Evolutionary conservation across 1,140 invertebrate species (phyloP), one percentile per base, ranked within the genome.

Genomic region (Dryas iulia): DNA sequence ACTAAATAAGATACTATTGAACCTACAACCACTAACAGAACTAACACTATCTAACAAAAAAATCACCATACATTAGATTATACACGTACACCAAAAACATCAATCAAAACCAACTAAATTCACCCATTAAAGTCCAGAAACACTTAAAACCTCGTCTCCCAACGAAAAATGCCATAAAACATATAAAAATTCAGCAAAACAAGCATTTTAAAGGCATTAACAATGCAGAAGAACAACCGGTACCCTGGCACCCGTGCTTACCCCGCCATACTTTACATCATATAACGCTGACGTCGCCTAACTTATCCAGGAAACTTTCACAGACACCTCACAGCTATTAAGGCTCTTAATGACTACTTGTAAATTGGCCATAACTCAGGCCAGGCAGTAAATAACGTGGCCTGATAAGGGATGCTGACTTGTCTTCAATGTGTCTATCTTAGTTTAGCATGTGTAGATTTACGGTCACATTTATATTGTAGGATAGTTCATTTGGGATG

Each of bases 281-380:
- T 71, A 59, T 28, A 81, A 73, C 74, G 84, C 84, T 86, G 84
- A 86, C 77, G 66, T 56, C 21, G 69, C 78, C 77, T 65, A 78
- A 88, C 81, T 86, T 88, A 84, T 81, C 72, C 75, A 58, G 65
- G 56, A 72, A 78, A 75, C 73, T 78, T 78, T 78, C 64, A 66
- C 66, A 72, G 73, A 74, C 76, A 78, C 76, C 76, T 78, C 75
- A 67, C 79, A 83, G 81, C 84, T 86, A 89, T 91, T 89, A 89
- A 79, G 82, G 25, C 83, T 81, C 82, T 87, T 90, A 90, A 90
- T 89, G 88, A 76, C 74, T 78, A 68, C 67, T 71, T 78, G 76
- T 73, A 75, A 78, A 78, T 78, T 75, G 76, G 71, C 73, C 69
- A 69, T 75, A 75, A 75, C 67, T 75, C 73, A 75, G 76, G 65